These are phyloP conservation scores for Syndactyla subalaris DNA, from an alignment of 2,797 vertebrate species.

Conservation along the genomic window DNA sequence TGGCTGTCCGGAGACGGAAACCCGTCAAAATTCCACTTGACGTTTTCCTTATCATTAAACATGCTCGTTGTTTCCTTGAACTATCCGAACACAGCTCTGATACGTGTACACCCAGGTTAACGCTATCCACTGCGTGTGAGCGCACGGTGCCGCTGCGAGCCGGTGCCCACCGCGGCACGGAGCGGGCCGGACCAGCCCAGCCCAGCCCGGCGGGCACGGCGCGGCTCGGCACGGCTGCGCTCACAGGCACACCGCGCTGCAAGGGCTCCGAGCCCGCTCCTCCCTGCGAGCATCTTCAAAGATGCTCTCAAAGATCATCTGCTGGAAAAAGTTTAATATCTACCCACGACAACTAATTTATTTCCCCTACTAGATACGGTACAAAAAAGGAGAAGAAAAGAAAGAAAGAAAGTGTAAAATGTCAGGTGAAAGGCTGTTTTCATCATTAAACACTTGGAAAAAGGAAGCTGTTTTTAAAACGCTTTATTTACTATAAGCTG, in stretches of 20 bases:
- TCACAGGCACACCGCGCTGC: rapidly evolving
- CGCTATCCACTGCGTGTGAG: neutral
- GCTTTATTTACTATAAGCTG: conserved; percentile 68
- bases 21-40: neutral
- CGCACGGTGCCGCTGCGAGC: neutral
- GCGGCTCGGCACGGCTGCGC: neutral
- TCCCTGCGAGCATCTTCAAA: neutral
- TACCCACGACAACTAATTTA: neutral
- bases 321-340: neutral
- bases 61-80: neutral
- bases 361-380: neutral
- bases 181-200: too few species aligned
- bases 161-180: neutral
- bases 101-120: neutral
- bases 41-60: neutral
- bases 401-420: conserved; percentile 3
- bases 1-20: neutral
- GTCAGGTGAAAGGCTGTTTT: conserved; percentile 74
- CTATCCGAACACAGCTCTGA: neutral
- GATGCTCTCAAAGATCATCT: neutral
- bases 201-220: neutral
- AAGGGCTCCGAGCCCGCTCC: neutral
- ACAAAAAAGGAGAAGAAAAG: too few species aligned
- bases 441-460: conserved; percentile 73
- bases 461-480: conserved; percentile 66